These are phyloP conservation scores for Drosophila sucinea DNA, from an alignment of 1,140 invertebrate genomes.

Conservation along the genomic window DNA sequence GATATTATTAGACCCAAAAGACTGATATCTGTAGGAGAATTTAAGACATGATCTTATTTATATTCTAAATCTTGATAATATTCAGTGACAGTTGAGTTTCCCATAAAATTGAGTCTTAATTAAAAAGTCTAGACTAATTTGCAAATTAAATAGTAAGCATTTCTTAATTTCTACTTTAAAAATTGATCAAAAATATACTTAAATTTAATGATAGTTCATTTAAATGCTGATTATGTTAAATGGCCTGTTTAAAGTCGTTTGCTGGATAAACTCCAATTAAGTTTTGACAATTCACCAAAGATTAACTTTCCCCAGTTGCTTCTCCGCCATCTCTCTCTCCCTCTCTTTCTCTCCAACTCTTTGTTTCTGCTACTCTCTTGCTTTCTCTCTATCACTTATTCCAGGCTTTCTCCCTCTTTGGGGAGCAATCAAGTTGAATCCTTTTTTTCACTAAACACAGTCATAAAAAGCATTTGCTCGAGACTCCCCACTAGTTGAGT, in stretches of 20 bases:
- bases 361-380: background rate
- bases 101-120: too few species aligned
- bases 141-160: too few species aligned
- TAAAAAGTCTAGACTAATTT: too few species aligned
- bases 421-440: conserved; percentile 70
- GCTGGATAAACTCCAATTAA: conserved; percentile 31
- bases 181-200: too few species aligned
- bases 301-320: conserved; percentile 25
- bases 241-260: conserved; percentile 26
- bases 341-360: background rate
- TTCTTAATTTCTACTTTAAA: too few species aligned
- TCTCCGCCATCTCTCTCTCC: background rate
- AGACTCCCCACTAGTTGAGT: conserved; percentile 67
- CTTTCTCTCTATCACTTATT: conserved; percentile 22
- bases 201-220: too few species aligned
- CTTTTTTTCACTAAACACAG: conserved; percentile 77
- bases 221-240: conserved; percentile 32
- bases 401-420: conserved; percentile 27
- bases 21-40: too few species aligned
- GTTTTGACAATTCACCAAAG: conserved; percentile 34
- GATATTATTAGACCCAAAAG: too few species aligned
- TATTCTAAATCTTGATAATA: too few species aligned
- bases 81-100: too few species aligned
- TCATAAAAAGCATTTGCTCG: conserved; percentile 70
- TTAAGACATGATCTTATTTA: too few species aligned